Percentiles rank a stretch among this genome's conserved stretches.
Conservation (phyloP, 2,888 invertebrate genomes). For the Ligdia adustata region DNA sequence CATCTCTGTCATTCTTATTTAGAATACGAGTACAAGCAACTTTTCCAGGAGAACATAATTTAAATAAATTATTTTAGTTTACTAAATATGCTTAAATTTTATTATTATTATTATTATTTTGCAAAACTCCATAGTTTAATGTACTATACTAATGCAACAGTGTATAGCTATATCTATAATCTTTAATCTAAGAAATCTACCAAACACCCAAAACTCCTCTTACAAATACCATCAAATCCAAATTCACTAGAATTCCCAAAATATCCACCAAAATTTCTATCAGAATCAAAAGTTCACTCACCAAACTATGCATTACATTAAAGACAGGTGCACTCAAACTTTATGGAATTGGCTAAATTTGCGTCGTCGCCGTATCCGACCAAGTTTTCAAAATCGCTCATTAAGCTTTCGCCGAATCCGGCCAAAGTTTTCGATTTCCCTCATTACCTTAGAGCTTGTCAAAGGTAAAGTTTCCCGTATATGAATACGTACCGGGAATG, state of each 20-base stretch:
- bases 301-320: constrained; percentile 11
- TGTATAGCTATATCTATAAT: too few species aligned
- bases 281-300: background rate
- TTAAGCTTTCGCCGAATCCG: constrained; percentile 9
- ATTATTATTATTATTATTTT: too few species aligned
- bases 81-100: too few species aligned
- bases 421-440: constrained; percentile 11
- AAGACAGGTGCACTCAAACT: constrained; percentile 18
- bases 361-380: constrained; percentile 5
- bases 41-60: too few species aligned
- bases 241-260: constrained; percentile 1
- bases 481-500: constrained; percentile 1
- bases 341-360: constrained; percentile 9
- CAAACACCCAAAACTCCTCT: too few species aligned
- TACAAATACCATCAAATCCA: too few species aligned
- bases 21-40: too few species aligned
- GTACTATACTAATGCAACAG: too few species aligned
- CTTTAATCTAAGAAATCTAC: too few species aligned
- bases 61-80: too few species aligned
- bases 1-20: too few species aligned
- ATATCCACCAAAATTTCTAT: constrained; percentile 1
- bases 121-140: too few species aligned
- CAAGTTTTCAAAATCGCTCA: constrained; percentile 20
- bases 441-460: constrained; percentile 9
- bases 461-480: constrained; percentile 7